Evolutionary conservation across 2,797 vertebrate genomes (phyloP).

Genomic region (Mormyrus proboscirostris): DNA sequence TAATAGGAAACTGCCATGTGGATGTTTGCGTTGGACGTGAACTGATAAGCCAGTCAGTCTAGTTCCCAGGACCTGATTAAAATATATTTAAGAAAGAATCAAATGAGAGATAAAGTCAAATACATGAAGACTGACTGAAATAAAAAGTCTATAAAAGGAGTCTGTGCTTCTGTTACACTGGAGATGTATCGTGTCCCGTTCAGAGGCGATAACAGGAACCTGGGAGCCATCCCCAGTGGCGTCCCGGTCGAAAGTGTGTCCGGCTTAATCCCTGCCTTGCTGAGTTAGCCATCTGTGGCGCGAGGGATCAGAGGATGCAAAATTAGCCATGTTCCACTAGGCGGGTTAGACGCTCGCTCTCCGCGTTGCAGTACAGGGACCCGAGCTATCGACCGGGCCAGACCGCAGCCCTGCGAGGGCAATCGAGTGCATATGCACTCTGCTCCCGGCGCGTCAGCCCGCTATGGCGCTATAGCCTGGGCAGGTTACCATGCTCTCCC

Average conservation of each 20-base stretch:
- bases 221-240: not conserved
- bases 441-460: not conserved
- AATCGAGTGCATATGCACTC: not conserved
- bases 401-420: not conserved
- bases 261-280: not conserved
- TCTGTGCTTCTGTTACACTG: not conserved
- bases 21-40: not conserved
- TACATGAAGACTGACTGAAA: not conserved
- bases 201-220: not conserved
- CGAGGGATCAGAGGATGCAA: not conserved
- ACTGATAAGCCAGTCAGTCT: not conserved
- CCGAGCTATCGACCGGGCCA: not conserved
- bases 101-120: not conserved
- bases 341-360: not conserved
- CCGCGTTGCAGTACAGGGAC: not conserved
- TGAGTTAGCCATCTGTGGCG: conserved; percentile 3
- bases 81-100: not conserved
- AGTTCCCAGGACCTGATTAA: not conserved
- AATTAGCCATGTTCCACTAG: not conserved
- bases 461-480: not conserved
- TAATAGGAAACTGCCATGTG: not conserved
- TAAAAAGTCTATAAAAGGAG: not conserved
- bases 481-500: not conserved
- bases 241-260: not conserved
- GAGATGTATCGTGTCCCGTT: not conserved